A percentile compares a stretch with the other conserved stretches of the same genome.
Conservation (phyloP, 2,888 invertebrate genomes). For the Erannis defoliaria region DNA sequence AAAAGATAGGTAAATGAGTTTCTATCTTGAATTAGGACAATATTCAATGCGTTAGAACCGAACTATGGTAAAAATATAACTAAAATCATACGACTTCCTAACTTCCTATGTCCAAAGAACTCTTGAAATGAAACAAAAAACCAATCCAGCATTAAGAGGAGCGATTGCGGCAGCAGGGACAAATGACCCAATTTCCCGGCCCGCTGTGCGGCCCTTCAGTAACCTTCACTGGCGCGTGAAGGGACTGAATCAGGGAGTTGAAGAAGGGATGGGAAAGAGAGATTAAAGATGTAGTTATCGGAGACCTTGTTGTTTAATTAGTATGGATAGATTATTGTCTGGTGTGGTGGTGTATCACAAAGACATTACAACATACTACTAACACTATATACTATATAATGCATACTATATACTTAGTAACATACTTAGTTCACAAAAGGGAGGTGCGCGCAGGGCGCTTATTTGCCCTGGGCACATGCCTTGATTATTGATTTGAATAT, state of each 20-base stretch:
- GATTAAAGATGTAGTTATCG: not conserved
- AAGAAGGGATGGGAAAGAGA: slow-evolving; percentile 9
- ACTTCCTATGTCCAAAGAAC: no score
- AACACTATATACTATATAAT: no score
- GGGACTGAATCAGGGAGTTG: slow-evolving; percentile 48
- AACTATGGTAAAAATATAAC: no score
- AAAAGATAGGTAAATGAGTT: no score
- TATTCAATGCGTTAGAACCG: no score
- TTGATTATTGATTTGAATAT: no score
- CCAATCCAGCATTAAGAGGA: slow-evolving; percentile 54
- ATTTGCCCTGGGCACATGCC: no score
- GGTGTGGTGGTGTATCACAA: not conserved
- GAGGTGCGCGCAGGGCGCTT: no score
- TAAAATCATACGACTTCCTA: not conserved
- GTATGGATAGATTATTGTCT: not conserved
- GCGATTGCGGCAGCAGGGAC: slow-evolving; percentile 63
- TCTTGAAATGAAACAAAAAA: slow-evolving; percentile 50
- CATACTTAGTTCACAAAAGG: no score
- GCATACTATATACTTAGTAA: no score
- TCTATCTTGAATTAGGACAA: no score
- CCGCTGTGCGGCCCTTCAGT: slow-evolving; percentile 60
- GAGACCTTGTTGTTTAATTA: not conserved
- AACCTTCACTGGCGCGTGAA: slow-evolving; percentile 75
- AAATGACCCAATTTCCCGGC: slow-evolving; percentile 85
- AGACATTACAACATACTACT: no score